Evolutionary conservation across 1,140 invertebrate genomes (phyloP), one percentile per base, ranked within the genome.

Genomic region (Spodoptera litura): DNA sequence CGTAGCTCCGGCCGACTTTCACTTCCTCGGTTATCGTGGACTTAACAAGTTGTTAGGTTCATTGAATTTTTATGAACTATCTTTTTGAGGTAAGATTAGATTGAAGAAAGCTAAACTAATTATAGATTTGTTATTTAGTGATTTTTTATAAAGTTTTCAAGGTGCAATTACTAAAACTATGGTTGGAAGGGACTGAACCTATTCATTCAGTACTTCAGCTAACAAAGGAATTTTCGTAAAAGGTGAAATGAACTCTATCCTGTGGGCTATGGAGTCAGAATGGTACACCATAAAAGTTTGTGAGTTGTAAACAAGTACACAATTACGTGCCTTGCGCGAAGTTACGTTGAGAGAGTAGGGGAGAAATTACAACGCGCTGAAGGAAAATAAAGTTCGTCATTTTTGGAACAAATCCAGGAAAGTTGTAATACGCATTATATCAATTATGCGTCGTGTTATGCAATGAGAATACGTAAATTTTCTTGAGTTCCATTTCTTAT

Each of bases 1-100:
- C 80, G 78, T 75, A 68, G 55, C 81, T 79, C 70, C 81, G 78
- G 66, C 80, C 81, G 84, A 88, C 87, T 88, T 88, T 88, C 87
- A 88, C 86, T 88, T 86, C 80, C 81, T 79, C 83, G 76, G 64
- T 82, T 74, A 81, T 53, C 51, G 72, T 64, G 56, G 55, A 59
- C 38, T 52, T 70, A 66, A 71, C 52, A 38, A 79, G 51, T 51
- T 73, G 53, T 53, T 71, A 38, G 70, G 77, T 55, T 72, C 66
- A 72, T 64, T 72, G 77, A 64, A 64, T 61, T 64, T 71, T 52
- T 62, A 74, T 52, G 56, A 61, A 61, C 55, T 11, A 27, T 61
- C 56, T 74, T 61, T 51, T 25, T n/a, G 38, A 38, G 38, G 20
- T 58, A 74, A 38, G 31, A 38, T 44, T 58, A n/a, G 13, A n/a